These are phyloP conservation scores for Melanostoma scalare DNA, from an alignment of 2,888 invertebrate genomes.

Conservation along the genomic window DNA sequence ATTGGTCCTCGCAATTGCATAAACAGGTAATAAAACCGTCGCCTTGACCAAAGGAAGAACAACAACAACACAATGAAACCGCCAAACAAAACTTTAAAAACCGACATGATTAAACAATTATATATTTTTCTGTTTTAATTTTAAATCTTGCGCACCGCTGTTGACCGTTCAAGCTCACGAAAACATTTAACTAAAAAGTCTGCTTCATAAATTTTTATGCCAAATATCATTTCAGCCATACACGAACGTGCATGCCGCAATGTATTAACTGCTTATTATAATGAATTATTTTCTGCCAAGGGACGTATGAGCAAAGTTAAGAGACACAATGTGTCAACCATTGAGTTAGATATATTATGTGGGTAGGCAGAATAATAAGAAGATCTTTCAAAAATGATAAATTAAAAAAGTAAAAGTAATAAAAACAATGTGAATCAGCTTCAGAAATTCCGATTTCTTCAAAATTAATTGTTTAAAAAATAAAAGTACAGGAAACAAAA, in stretches of 20 bases:
- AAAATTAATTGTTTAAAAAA: no score
- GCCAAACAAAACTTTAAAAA: conserved; percentile 55
- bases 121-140: not conserved
- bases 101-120: conserved; percentile 36
- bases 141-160: conserved; percentile 24
- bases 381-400: conserved; percentile 35
- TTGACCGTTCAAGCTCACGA: conserved; percentile 49
- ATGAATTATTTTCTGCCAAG: conserved; percentile 58
- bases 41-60: conserved; percentile 78
- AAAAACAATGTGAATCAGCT: not conserved
- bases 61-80: conserved; percentile 76
- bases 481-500: no score
- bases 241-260: conserved; percentile 63
- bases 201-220: conserved; percentile 56
- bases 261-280: conserved; percentile 69
- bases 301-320: conserved; percentile 33
- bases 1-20: conserved; percentile 78
- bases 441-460: no score
- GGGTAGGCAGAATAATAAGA: conserved; percentile 23
- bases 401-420: conserved; percentile 7
- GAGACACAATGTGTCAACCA: conserved; percentile 40
- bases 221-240: conserved; percentile 43
- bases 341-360: conserved; percentile 13
- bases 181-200: conserved; percentile 49
- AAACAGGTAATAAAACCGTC: conserved; percentile 77